Evolutionary conservation across 2,113 vertebrate species (phyloP).

Genomic region (Antechinus stuartii): DNA sequence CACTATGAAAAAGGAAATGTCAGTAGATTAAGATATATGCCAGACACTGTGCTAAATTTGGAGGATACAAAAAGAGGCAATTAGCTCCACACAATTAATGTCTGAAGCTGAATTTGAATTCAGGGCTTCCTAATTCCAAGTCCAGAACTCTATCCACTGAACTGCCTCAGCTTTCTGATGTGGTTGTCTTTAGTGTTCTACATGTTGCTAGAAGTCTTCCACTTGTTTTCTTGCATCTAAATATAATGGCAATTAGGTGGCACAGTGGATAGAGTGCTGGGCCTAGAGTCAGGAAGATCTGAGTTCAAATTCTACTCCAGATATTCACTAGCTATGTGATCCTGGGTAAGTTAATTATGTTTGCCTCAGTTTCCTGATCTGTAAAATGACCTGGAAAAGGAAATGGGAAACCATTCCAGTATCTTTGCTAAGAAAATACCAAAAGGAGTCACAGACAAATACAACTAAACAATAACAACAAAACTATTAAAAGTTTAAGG

Average conservation of each 20-base stretch:
- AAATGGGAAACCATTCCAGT: not conserved
- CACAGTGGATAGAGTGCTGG: not conserved
- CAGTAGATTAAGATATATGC: not conserved
- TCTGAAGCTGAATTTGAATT: not conserved
- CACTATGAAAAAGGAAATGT: conserved; percentile 9
- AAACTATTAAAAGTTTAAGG: not conserved
- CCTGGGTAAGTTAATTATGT: not conserved
- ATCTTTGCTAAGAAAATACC: not conserved
- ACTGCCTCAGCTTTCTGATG: not conserved
- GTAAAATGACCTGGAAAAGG: not conserved
- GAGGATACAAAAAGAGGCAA: not conserved
- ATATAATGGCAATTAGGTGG: not conserved
- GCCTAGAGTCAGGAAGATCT: not conserved
- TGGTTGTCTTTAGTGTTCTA: not conserved
- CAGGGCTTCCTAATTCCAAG: not conserved
- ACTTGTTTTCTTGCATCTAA: conserved; percentile 4
- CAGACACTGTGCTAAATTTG: not conserved
- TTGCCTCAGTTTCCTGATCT: not conserved
- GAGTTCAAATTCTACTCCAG: not conserved
- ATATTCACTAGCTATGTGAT: not conserved
- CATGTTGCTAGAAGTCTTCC: not conserved
- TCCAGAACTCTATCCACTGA: not conserved
- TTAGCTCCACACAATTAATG: not conserved
- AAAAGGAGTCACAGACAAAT: not conserved
- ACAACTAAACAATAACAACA: not conserved